Conservation (phyloP, 2,113 vertebrate species). For the Pachypanchax playfairii region DNA sequence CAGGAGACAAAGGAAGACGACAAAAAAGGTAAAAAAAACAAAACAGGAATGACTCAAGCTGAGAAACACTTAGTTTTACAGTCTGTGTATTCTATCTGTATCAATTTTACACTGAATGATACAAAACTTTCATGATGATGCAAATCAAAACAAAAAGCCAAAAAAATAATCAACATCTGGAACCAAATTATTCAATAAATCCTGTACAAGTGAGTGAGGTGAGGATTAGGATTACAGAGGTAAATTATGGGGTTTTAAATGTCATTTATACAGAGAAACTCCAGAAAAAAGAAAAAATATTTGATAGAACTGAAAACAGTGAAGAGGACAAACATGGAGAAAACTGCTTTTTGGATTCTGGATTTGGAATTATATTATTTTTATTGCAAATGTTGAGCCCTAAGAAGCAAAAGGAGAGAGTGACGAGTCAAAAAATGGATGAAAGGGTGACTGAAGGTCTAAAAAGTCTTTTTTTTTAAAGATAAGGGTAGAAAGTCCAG, state of each 20-base stretch:
- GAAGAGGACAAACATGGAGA: neutral
- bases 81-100: neutral
- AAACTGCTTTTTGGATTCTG: slow-evolving; percentile 10
- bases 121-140: too few species aligned
- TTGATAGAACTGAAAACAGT: too few species aligned
- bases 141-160: neutral
- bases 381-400: slow-evolving; percentile 14
- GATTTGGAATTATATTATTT: slow-evolving; percentile 23
- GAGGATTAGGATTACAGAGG: too few species aligned
- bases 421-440: slow-evolving; percentile 33
- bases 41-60: neutral
- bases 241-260: too few species aligned
- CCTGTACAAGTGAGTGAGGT: neutral
- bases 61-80: neutral
- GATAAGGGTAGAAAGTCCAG: slow-evolving; percentile 27
- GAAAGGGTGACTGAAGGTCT: slow-evolving; percentile 15
- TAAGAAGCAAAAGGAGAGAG: slow-evolving; percentile 14
- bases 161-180: neutral
- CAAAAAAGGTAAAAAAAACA: slow-evolving; percentile 8
- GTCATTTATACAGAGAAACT: too few species aligned
- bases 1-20: slow-evolving; percentile 9
- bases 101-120: too few species aligned
- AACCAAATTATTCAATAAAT: too few species aligned
- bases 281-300: too few species aligned
- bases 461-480: slow-evolving; percentile 43